Percentiles rank a stretch among this genome's conserved stretches.
Conservation (phyloP, 2,888 invertebrate genomes). For the Tiliacea citrago region DNA sequence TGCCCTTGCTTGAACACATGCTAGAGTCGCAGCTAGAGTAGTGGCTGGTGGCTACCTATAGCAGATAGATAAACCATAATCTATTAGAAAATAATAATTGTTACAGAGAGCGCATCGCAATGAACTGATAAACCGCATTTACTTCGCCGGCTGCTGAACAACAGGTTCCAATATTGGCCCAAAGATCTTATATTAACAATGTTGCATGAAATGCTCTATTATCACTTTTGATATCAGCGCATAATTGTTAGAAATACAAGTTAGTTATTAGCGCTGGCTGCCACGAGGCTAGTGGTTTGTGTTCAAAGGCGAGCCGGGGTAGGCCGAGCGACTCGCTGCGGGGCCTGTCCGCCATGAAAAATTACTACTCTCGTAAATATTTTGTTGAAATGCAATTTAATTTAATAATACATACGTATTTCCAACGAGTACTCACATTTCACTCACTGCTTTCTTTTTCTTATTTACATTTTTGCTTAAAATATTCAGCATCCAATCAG, state of each 20-base stretch:
- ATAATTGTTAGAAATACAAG: slow-evolving; percentile 71
- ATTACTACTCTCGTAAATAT: slow-evolving; percentile 86
- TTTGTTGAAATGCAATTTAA: slow-evolving; percentile 85
- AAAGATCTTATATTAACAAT: slow-evolving; percentile 57
- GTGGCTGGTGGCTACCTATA: background rate
- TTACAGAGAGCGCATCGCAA: slow-evolving; percentile 10
- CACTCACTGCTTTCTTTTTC: slow-evolving; percentile 58
- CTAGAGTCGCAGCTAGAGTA: background rate
- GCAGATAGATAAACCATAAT: slow-evolving; percentile 16
- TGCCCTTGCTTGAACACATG: background rate
- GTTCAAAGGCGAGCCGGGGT: slow-evolving; percentile 67
- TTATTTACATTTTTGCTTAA: slow-evolving; percentile 64
- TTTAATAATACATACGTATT: slow-evolving; percentile 82
- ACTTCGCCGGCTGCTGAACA: slow-evolving; percentile 28
- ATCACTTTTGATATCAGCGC: slow-evolving; percentile 60
- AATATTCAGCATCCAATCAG: slow-evolving; percentile 64
- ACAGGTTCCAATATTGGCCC: slow-evolving; percentile 47
- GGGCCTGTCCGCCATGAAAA: slow-evolving; percentile 83
- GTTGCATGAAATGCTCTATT: slow-evolving; percentile 63
- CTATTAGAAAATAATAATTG: slow-evolving; percentile 31
- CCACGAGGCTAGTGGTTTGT: slow-evolving; percentile 69
- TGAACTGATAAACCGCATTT: slow-evolving; percentile 31
- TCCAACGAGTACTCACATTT: slow-evolving; percentile 71
- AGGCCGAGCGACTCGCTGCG: slow-evolving; percentile 73
- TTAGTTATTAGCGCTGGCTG: slow-evolving; percentile 67